These are phyloP conservation scores for Podarcis siculus DNA, from an alignment of 2,797 vertebrate genomes.

Conservation along the genomic window DNA sequence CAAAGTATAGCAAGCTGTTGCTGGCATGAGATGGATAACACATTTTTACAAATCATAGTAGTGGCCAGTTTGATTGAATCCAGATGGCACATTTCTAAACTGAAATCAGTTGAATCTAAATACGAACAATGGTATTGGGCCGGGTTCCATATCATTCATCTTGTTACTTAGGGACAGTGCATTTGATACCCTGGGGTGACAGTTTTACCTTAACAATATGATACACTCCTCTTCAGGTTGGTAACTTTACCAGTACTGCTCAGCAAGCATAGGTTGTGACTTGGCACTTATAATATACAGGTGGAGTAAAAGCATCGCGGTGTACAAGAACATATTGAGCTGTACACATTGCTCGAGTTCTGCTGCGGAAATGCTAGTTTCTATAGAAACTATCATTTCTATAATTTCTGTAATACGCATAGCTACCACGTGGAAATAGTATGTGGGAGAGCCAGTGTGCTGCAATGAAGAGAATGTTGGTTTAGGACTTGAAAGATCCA, in stretches of 20 bases:
- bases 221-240: neutral
- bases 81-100: slow-evolving; percentile 31
- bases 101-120: neutral
- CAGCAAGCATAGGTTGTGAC: neutral
- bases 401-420: neutral
- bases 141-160: neutral
- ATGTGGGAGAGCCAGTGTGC: neutral
- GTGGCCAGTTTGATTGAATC: neutral
- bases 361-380: neutral
- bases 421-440: neutral
- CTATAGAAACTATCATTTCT: neutral
- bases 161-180: neutral
- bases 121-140: neutral
- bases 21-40: fast-evolving
- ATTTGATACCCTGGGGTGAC: neutral
- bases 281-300: neutral
- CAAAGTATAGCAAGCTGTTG: slow-evolving; percentile 1
- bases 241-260: neutral
- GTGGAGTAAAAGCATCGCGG: neutral
- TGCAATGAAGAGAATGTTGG: neutral
- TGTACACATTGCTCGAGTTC: neutral
- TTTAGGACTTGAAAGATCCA: neutral
- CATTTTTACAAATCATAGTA: neutral
- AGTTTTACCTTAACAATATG: neutral
- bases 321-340: neutral